A percentile compares a stretch with the other conserved stretches of the same genome.
phyloP scores from a whole-genome alignment of 2,888 invertebrate species.

The Machimus atricapillus region DNA sequence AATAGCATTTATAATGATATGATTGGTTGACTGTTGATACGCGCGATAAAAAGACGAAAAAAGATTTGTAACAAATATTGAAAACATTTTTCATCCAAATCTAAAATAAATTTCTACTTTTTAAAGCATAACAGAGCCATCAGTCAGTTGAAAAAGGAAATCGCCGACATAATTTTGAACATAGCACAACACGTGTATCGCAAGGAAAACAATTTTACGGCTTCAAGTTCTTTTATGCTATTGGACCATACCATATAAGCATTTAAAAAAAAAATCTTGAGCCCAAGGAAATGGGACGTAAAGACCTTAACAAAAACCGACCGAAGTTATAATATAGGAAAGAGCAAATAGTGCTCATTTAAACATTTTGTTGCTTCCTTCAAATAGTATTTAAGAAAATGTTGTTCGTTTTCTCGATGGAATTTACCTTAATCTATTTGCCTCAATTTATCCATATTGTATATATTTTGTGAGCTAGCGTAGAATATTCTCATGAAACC shows the following conservation, averaged over 20 bases:
- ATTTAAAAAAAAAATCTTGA: not conserved
- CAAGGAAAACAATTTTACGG: not conserved
- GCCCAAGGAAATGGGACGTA: not conserved
- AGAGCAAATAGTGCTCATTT: not conserved
- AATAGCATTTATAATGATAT: too few species aligned
- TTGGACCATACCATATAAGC: not conserved
- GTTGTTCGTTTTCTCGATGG: not conserved
- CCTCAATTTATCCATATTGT: not conserved
- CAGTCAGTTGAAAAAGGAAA: not conserved
- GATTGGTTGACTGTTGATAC: too few species aligned
- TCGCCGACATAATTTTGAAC: not conserved
- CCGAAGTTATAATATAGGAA: not conserved
- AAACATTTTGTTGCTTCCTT: not conserved
- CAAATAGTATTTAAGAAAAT: not conserved
- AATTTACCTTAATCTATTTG: not conserved
- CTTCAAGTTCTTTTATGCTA: not conserved
- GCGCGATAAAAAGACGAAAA: too few species aligned
- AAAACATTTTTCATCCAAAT: too few species aligned
- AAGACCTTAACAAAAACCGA: not conserved
- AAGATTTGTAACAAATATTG: too few species aligned
- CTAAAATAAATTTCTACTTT: not conserved
- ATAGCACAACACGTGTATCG: not conserved
- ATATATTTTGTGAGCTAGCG: not conserved
- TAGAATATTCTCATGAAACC: not conserved
- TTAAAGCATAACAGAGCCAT: not conserved